Percentiles rank a stretch among this genome's conserved stretches.
Conservation (phyloP, 1,140 invertebrate species). For the Potamilus streckersoni region DNA sequence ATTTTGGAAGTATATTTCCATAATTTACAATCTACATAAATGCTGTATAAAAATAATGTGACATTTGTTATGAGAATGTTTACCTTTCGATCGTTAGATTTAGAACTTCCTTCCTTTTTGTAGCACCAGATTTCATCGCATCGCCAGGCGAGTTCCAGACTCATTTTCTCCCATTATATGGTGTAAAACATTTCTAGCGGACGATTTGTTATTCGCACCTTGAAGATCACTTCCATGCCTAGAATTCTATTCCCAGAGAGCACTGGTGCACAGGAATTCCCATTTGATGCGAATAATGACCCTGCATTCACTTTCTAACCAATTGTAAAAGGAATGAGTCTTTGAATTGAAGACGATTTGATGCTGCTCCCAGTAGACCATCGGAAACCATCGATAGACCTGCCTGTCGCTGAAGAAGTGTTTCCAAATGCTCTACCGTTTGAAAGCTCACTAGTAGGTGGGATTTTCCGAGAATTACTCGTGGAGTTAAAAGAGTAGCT, state of each 20-base stretch:
- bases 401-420: constrained; percentile 2
- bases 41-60: too few relatives aligned
- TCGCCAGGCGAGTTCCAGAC: constrained; percentile 16
- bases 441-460: too few relatives aligned
- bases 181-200: background rate
- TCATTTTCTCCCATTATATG: background rate
- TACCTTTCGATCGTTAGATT: too few relatives aligned
- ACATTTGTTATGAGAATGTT: too few relatives aligned
- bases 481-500: background rate
- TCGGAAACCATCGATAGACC: constrained; percentile 16
- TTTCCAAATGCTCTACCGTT: background rate
- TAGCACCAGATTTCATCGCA: constrained; percentile 16
- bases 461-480: background rate
- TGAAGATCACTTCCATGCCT: background rate
- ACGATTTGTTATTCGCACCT: background rate
- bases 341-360: background rate
- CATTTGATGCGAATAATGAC: constrained; percentile 6
- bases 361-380: constrained; percentile 12
- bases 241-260: background rate
- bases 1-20: background rate
- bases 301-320: constrained; percentile 16
- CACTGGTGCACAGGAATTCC: background rate
- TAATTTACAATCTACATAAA: background rate
- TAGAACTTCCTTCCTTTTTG: constrained; percentile 11
- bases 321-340: constrained; percentile 7